Base-by-base conservation (phyloP, 2,113 vertebrate genomes). In the Colinus virginianus region DNA sequence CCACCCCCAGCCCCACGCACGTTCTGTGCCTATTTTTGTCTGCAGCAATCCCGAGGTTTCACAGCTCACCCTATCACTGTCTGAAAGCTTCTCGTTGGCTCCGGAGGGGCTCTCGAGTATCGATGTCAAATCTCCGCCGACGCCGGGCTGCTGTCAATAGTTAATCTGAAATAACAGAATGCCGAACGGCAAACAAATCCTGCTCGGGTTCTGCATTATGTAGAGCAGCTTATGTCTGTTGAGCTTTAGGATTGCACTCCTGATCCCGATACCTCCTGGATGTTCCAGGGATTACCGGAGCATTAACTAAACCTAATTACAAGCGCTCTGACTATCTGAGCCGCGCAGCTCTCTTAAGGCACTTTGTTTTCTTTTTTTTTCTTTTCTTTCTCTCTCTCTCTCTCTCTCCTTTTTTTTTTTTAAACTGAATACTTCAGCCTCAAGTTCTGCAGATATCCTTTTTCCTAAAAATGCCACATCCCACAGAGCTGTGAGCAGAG, bases 301-400 rank as follows among this genome's bases (percentile, higher is more conserved):
- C 82, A 97, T 98, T 98, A 98, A 89, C 91, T 69, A 76, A 92
- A 96, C 96, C 96, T 97, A 97, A 98, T 98, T 97, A 97, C 94
- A 61, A 45, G 86, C 94, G 91, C 93, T 89, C 72, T 68, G 95
- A 79, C 96, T 97, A 95, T 97, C 97, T 94, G 94, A 93, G 95
- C 91, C 30, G 63, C 86, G 49, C 97, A 97, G 95, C 63, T 93
- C 93, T 95, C 90, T 95, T 90, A 92, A 94, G 84, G 92, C 74
- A 88, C 48, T 94, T 94, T 96, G 55, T 93, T 95, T 95, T 74
- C 45, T 40, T 40, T 38, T 63, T 63, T 94, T 45, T n/a, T 90
- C 72, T 90, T 94, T 74, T 68, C 70, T 81, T 80, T 94, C 63
- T 83, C 76, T 20, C 17, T 20, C 40, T 40, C 11, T 20, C 17